Evolutionary conservation across 2,888 invertebrate genomes (phyloP).

Genomic region (Aleiodes testaceus): DNA sequence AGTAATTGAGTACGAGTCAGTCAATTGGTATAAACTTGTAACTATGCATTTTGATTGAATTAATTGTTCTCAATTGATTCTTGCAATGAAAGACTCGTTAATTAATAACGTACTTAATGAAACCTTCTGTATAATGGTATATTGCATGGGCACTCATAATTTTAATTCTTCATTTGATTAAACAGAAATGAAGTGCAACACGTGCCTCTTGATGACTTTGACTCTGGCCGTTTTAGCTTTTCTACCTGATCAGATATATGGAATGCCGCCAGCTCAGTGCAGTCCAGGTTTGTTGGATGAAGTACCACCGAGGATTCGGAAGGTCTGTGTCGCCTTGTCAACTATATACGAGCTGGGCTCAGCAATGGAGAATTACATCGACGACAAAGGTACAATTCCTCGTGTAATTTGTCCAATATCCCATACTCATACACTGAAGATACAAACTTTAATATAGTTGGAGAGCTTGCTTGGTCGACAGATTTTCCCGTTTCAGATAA

Average conservation of each 20-base stretch:
- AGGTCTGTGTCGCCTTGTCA: slow-evolving; percentile 80
- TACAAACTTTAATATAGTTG: no score
- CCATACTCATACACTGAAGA: no score
- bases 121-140: no score
- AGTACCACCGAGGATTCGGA: slow-evolving; percentile 78
- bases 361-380: slow-evolving; percentile 77
- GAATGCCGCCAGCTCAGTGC: slow-evolving; percentile 76
- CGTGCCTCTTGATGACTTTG: slow-evolving; percentile 53
- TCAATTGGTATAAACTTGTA: neutral
- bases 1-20: neutral
- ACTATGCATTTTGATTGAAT: neutral
- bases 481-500: no score
- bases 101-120: no score
- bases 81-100: no score
- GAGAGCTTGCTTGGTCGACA: no score
- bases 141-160: neutral
- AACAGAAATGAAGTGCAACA: slow-evolving; percentile 57
- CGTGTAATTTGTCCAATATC: neutral
- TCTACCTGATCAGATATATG: slow-evolving; percentile 66
- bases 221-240: slow-evolving; percentile 50
- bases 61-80: neutral
- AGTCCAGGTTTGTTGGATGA: slow-evolving; percentile 77
- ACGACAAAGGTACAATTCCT: slow-evolving; percentile 73
- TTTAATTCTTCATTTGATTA: slow-evolving; percentile 35
- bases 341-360: slow-evolving; percentile 78